phyloP scores from a whole-genome alignment of 2,888 invertebrate species.

The Actias luna region DNA sequence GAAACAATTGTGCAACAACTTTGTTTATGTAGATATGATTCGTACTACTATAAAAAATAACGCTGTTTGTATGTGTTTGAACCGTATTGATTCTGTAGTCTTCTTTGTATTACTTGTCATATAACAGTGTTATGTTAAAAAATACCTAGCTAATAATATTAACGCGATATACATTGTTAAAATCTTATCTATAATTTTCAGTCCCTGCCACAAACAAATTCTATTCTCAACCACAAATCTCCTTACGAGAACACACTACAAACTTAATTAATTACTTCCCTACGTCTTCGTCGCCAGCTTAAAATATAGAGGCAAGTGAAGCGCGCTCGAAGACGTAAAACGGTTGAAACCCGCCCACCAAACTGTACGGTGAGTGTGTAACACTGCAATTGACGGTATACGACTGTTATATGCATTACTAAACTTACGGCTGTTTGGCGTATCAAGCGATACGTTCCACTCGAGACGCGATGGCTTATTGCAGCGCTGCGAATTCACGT shows the following conservation, averaged over 20 bases:
- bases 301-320: slow-evolving; percentile 11
- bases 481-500: not conserved
- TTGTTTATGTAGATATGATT: too few relatives aligned
- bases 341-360: slow-evolving; percentile 1
- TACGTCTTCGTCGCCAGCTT: slow-evolving; percentile 7
- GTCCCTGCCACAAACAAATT: slow-evolving; percentile 4
- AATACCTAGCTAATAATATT: too few relatives aligned
- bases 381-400: not conserved
- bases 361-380: not conserved
- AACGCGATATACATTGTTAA: too few relatives aligned
- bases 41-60: too few relatives aligned
- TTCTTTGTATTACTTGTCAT: not conserved
- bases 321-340: slow-evolving; percentile 1
- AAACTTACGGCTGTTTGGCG: not conserved
- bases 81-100: too few relatives aligned
- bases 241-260: slow-evolving; percentile 8
- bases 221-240: not conserved
- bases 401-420: slow-evolving; percentile 1
- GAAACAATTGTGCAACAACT: too few relatives aligned
- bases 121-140: too few relatives aligned
- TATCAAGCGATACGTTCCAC: not conserved
- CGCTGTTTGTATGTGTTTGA: too few relatives aligned
- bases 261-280: slow-evolving; percentile 8
- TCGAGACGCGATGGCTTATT: not conserved
- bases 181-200: not conserved